phyloP scores from a whole-genome alignment of 1,140 invertebrate genomes.

The Achroia grisella region DNA sequence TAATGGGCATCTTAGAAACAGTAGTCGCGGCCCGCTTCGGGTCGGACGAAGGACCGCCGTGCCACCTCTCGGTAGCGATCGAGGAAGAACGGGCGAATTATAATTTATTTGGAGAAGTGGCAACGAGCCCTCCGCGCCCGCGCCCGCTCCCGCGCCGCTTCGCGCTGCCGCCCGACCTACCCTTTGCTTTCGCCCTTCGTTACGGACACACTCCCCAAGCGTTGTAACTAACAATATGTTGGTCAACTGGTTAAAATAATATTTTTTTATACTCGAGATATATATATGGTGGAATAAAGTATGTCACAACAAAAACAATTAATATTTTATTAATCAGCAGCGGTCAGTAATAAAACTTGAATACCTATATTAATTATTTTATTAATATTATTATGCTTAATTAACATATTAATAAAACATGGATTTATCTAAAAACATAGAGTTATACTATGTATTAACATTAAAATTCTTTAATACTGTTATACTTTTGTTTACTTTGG shows the following conservation, averaged over 20 bases:
- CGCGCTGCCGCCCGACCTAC: conserved; percentile 53
- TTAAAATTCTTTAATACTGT: no score
- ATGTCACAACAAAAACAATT: no score
- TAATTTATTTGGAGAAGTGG: conserved; percentile 73
- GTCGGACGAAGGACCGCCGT: conserved; percentile 15
- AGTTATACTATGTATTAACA: no score
- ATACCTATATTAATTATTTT: no score
- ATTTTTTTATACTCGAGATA: not conserved
- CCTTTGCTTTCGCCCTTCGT: conserved; percentile 73
- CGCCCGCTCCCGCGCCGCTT: conserved; percentile 33
- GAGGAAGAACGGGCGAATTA: conserved; percentile 51
- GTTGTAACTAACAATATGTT: conserved; percentile 35
- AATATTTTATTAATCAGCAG: no score
- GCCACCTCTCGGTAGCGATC: no score
- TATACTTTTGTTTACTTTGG: no score
- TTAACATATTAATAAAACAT: no score
- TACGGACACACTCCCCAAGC: conserved; percentile 39
- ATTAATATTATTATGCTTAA: no score
- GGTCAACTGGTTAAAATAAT: conserved; percentile 9
- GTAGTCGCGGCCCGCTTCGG: conserved; percentile 36
- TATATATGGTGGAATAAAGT: no score
- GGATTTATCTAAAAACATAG: no score
- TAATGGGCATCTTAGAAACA: conserved; percentile 32
- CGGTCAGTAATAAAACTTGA: no score
- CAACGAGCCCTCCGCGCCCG: conserved; percentile 41